A percentile compares a stretch with the other conserved stretches of the same genome.
phyloP scores from a whole-genome alignment of 2,888 invertebrate species.

The Drosophila fulvimacula region DNA sequence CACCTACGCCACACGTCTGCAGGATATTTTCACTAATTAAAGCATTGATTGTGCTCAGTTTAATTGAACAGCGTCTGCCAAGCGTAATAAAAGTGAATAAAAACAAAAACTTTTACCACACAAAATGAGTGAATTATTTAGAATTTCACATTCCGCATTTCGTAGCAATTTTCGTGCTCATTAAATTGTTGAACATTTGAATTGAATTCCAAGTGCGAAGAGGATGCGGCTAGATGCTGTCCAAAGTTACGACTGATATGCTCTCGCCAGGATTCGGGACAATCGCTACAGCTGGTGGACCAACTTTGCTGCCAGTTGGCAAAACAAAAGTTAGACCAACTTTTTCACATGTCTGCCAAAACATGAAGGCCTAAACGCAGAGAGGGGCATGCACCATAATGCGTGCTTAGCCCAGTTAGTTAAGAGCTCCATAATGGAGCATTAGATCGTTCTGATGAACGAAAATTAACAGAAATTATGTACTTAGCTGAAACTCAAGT shows the following conservation, averaged over 20 bases:
- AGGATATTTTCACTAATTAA: conserved; percentile 22
- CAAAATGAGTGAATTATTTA: conserved; percentile 46
- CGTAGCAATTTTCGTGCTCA: conserved; percentile 35
- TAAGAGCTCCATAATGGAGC: conserved; percentile 32
- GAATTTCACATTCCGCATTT: conserved; percentile 21
- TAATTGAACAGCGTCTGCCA: conserved; percentile 19
- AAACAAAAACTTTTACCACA: conserved; percentile 37
- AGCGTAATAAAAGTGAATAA: conserved; percentile 20
- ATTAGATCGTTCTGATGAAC: conserved; percentile 35
- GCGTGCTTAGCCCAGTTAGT: conserved; percentile 21
- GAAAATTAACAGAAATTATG: conserved; percentile 64
- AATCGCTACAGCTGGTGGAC: conserved; percentile 24
- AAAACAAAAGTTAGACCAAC: conserved; percentile 44
- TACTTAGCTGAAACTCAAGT: conserved; percentile 28
- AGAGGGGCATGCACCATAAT: not conserved
- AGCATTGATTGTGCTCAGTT: conserved; percentile 28
- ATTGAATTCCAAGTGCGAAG: conserved; percentile 23
- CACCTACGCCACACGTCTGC: not conserved
- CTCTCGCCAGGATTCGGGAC: conserved; percentile 8
- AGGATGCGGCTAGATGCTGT: conserved; percentile 5
- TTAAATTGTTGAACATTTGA: conserved; percentile 62
- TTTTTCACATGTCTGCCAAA: conserved; percentile 44
- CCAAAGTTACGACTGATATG: conserved; percentile 14
- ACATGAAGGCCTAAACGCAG: conserved; percentile 1
- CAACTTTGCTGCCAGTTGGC: conserved; percentile 48